Percentiles rank a stretch among this genome's conserved stretches.
Conservation (phyloP, 1,140 invertebrate species). For the Euura lappo region DNA sequence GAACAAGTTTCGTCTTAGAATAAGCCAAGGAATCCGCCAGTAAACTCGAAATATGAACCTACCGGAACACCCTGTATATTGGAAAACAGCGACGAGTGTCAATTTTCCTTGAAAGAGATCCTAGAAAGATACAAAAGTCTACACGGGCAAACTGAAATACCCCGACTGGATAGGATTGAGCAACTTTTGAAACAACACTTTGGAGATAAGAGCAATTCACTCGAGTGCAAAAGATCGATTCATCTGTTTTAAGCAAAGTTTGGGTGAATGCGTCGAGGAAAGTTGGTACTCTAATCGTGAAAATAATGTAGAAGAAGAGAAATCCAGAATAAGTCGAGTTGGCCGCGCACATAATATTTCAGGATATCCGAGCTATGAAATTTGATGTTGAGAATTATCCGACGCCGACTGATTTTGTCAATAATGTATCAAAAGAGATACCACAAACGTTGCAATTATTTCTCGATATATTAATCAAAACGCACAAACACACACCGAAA, state of each 20-base stretch:
- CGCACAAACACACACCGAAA: slow-evolving; percentile 15
- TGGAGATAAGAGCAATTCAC: slow-evolving; percentile 3
- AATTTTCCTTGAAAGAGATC: background rate
- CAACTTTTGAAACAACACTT: slow-evolving; percentile 16
- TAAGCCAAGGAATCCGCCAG: no score
- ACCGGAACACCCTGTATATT: no score
- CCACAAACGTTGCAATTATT: slow-evolving; percentile 20
- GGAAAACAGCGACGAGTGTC: slow-evolving; percentile 21
- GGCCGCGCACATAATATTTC: slow-evolving; percentile 19
- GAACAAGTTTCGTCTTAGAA: no score
- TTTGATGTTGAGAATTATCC: slow-evolving; percentile 14
- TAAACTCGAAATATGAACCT: no score
- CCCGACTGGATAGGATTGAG: slow-evolving; percentile 19
- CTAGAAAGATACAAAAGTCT: slow-evolving; percentile 16
- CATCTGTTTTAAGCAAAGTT: slow-evolving; percentile 18
- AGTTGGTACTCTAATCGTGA: slow-evolving; percentile 17
- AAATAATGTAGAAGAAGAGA: slow-evolving; percentile 14
- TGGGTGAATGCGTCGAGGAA: slow-evolving; percentile 15
- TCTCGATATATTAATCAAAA: slow-evolving; percentile 19
- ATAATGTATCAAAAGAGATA: slow-evolving; percentile 14
- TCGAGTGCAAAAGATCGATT: background rate
- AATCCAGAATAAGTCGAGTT: slow-evolving; percentile 15
- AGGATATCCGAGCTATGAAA: slow-evolving; percentile 18
- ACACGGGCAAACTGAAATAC: slow-evolving; percentile 16
- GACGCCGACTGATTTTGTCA: slow-evolving; percentile 18